Percentiles rank a stretch among this genome's conserved stretches.
Conservation (phyloP, 2,113 vertebrate genomes). For the Microcebus tavaratra region DNA sequence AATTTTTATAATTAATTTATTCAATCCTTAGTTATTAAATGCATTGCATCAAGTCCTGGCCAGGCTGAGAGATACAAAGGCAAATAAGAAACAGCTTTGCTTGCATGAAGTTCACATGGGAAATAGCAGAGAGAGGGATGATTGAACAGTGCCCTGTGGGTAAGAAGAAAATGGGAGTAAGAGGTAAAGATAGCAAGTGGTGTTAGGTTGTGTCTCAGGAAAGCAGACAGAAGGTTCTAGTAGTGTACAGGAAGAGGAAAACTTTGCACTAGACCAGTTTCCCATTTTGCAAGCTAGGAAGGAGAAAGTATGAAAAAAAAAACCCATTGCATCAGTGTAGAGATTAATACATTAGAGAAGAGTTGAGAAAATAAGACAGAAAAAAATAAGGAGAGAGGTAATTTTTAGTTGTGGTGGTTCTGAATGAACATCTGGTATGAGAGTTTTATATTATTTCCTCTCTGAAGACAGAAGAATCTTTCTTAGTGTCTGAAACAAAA, state of each 20-base stretch:
- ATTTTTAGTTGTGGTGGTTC: background rate
- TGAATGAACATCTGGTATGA: background rate
- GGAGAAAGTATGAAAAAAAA: background rate
- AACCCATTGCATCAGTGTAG: background rate
- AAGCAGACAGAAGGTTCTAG: background rate
- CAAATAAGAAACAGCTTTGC: background rate
- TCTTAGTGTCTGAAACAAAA: background rate
- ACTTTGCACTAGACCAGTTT: background rate
- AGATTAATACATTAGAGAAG: background rate
- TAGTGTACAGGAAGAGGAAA: too few species aligned
- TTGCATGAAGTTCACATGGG: background rate
- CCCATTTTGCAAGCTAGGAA: background rate
- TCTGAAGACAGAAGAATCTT: background rate
- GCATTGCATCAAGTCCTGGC: background rate
- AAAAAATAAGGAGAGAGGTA: background rate
- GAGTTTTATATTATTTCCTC: background rate
- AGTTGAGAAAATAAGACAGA: background rate
- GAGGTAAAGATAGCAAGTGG: background rate
- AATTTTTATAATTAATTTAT: background rate
- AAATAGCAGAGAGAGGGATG: background rate
- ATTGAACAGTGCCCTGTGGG: background rate
- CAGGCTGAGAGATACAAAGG: background rate
- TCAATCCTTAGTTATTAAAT: background rate
- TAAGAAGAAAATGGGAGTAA: background rate
- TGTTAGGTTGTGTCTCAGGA: background rate